Base-by-base conservation (phyloP, 2,113 vertebrate genomes). In the Phaethornis superciliosus region DNA sequence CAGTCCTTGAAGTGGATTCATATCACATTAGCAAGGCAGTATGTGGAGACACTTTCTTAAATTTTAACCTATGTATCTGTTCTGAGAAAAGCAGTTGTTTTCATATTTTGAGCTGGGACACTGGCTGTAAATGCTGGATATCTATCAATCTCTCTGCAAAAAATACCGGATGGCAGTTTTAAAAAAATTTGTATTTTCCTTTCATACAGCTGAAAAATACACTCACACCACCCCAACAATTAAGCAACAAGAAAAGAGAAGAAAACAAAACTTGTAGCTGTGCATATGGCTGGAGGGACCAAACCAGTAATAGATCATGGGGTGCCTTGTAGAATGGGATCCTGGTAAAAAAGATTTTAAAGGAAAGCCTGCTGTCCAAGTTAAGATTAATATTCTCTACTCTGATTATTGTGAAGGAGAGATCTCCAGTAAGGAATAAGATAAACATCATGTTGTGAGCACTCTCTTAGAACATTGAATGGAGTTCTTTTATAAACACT, bases 191-290 rank as follows among this genome's bases (percentile, higher is more conserved):
- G 13, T 3, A 60, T 69, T 83, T 93, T 80, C 26, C 21, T 77
- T 55, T 59, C 26, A 54, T 1, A 0, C 7, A 42, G 27, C 44
- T 78, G 42, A 58, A 87, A 55, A 74, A 74, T 11, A 3, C 28
- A 51, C 4, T 10, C 1, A 1, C 10, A 12, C 16, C 2, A 3
- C 37, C 44, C 15, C 16, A 32, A 40, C 40, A 40, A 40, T 40
- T 40, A 40, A 42, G n/a, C 28, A 75, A 21, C 21, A n/a, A 68
- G 52, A 81, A 15, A 51, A 40, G 40, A 40, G 40, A 40, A 40
- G 40, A 40, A 40, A 70, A 19, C 14, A 63, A 21, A 63, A 5
- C 26, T 76, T 69, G 32, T 21, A 47, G 35, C 9, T 86, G 46
- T 12, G 2, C 27, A 30, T 11, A 9, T 91, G 47, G 19, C 17